Evolutionary conservation across 1,140 invertebrate genomes (phyloP).

Genomic region (Adoxophyes honmai): DNA sequence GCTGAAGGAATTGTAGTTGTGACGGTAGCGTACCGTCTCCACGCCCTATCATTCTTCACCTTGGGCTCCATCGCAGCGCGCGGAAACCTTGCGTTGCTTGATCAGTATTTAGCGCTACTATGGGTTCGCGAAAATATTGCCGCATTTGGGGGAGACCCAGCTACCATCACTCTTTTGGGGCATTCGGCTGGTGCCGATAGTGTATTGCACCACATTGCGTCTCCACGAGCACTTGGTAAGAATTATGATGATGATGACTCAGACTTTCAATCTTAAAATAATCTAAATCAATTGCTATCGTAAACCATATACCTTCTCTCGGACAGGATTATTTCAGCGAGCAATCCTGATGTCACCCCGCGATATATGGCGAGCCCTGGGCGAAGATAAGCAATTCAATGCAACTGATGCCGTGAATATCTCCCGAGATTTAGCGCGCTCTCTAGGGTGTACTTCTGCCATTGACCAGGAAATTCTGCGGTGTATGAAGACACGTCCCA

Average conservation of each 20-base stretch:
- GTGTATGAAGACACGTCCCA: conserved; percentile 81
- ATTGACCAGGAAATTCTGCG: conserved; percentile 63
- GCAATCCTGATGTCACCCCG: conserved; percentile 63
- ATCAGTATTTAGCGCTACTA: conserved; percentile 83
- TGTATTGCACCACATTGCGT: conserved; percentile 79
- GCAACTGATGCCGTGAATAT: conserved; percentile 31
- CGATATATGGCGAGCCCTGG: conserved; percentile 53
- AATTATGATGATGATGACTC: too few species aligned
- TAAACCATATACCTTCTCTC: conserved; percentile 1
- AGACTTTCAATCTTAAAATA: too few species aligned
- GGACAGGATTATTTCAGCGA: conserved; percentile 58
- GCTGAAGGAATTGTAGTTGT: conserved; percentile 82
- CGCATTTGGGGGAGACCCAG: conserved; percentile 84
- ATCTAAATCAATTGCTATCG: too few species aligned
- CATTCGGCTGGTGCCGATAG: conserved; percentile 82
- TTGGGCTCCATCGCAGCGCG: conserved; percentile 75
- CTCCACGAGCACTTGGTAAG: conserved; percentile 79
- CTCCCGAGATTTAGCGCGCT: conserved; percentile 38
- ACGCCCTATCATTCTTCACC: conserved; percentile 85
- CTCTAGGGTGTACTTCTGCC: conserved; percentile 41
- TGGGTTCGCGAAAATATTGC: conserved; percentile 86
- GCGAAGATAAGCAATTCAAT: conserved; percentile 31
- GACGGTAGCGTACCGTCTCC: conserved; percentile 80
- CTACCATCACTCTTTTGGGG: conserved; percentile 83
- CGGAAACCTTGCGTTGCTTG: conserved; percentile 85